phyloP scores from a whole-genome alignment of 2,888 invertebrate species.

The Coremacera marginata region DNA sequence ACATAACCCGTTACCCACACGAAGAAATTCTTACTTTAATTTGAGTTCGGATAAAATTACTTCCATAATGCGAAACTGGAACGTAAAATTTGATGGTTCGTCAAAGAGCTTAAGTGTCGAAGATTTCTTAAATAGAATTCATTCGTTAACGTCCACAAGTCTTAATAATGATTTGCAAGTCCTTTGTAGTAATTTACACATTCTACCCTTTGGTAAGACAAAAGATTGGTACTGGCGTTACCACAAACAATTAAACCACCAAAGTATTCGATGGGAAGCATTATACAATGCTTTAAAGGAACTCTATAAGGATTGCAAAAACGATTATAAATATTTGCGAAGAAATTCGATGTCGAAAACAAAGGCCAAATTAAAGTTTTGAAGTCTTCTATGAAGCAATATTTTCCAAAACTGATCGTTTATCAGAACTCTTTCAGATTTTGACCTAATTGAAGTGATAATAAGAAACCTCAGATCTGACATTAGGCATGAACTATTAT shows the following conservation, averaged over 20 bases:
- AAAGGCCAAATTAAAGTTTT: neutral
- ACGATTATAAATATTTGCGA: neutral
- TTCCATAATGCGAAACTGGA: too few relatives aligned
- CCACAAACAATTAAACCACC: neutral
- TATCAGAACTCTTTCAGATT: neutral
- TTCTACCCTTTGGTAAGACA: neutral
- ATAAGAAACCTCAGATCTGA: slow-evolving; percentile 3
- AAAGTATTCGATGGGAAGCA: neutral
- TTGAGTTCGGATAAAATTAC: too few relatives aligned
- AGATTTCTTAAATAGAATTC: neutral
- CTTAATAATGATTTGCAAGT: neutral
- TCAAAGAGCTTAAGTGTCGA: neutral
- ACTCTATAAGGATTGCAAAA: neutral
- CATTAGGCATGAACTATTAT: slow-evolving; percentile 16
- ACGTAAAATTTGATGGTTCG: neutral
- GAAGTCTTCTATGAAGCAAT: neutral
- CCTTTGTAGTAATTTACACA: neutral
- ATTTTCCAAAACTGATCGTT: neutral
- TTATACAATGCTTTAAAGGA: too few relatives aligned
- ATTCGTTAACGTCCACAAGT: neutral
- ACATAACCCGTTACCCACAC: too few relatives aligned
- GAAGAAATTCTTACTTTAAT: too few relatives aligned
- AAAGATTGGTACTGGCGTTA: neutral
- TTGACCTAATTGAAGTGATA: neutral
- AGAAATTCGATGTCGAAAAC: neutral